Conservation (phyloP, 2,888 invertebrate species). For the Polymixis flavicincta region DNA sequence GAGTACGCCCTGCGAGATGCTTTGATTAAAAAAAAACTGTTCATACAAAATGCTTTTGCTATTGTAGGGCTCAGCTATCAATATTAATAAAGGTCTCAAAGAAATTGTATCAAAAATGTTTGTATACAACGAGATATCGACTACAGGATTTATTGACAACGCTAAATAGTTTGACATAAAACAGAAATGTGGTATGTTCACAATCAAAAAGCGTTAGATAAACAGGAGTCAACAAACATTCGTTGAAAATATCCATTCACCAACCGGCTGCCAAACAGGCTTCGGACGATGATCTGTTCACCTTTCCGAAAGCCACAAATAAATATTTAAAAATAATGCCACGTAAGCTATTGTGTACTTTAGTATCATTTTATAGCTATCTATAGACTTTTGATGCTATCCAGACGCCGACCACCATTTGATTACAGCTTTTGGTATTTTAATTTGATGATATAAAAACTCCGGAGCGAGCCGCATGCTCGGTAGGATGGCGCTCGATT, state of each 20-base stretch:
- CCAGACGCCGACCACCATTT: conserved; percentile 75
- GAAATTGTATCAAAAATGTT: neutral
- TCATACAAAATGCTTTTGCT: conserved; percentile 17
- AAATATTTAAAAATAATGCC: conserved; percentile 68
- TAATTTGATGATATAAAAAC: conserved; percentile 79
- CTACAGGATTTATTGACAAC: neutral
- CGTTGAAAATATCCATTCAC: conserved; percentile 60
- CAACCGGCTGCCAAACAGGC: conserved; percentile 57
- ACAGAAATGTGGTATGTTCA: conserved; percentile 1
- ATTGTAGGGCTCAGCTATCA: neutral
- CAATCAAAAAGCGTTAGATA: conserved; percentile 22
- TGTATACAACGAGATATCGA: neutral
- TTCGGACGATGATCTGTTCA: conserved; percentile 64
- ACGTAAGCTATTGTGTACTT: conserved; percentile 70
- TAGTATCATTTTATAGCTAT: conserved; percentile 68
- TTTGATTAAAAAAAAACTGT: conserved; percentile 28
- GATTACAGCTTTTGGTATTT: conserved; percentile 74
- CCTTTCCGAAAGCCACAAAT: conserved; percentile 67
- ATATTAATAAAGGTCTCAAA: neutral
- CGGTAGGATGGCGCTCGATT: conserved; percentile 52
- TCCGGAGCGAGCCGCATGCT: conserved; percentile 53
- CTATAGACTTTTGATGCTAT: conserved; percentile 70
- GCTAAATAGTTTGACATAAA: conserved; percentile 14
- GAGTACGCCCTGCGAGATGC: conserved; percentile 43
- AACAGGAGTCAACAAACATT: conserved; percentile 18